Evolutionary conservation across 2,113 vertebrate genomes (phyloP).

Genomic region (Pluvialis apricaria): DNA sequence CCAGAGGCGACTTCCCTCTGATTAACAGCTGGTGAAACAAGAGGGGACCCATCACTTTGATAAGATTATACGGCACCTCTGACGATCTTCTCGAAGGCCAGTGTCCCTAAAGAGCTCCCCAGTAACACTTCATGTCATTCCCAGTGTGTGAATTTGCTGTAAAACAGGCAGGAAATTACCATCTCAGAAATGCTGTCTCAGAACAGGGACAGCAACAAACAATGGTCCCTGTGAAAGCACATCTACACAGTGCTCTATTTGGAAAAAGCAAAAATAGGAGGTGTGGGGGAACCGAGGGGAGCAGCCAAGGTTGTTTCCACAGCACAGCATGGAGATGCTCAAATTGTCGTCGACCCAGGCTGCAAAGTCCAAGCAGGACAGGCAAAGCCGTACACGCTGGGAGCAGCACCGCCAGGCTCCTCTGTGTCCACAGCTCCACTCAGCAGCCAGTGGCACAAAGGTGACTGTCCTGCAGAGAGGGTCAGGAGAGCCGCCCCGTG

Average conservation of each 20-base stretch:
- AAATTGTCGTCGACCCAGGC: rapidly evolving
- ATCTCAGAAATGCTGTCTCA: not conserved
- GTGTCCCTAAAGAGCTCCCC: not conserved
- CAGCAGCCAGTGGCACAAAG: not conserved
- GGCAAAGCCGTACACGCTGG: not conserved
- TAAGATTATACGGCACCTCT: not conserved
- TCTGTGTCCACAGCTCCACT: rapidly evolving
- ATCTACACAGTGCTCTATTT: rapidly evolving
- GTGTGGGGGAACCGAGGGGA: not conserved
- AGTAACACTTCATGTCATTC: not conserved
- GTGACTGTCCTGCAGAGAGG: not conserved
- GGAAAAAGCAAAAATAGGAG: not conserved
- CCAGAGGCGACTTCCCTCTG: not conserved
- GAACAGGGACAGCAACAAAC: not conserved
- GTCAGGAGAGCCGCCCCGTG: rapidly evolving
- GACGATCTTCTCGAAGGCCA: not conserved
- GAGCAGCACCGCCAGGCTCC: not conserved
- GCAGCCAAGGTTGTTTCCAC: not conserved
- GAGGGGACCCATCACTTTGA: rapidly evolving
- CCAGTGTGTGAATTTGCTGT: not conserved
- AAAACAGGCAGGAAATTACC: not conserved
- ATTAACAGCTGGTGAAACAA: not conserved
- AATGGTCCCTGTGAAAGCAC: not conserved
- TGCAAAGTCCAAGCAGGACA: not conserved
- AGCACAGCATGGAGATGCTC: not conserved